phyloP scores from a whole-genome alignment of 2,888 invertebrate genomes.

The Perizoma affinitatum region DNA sequence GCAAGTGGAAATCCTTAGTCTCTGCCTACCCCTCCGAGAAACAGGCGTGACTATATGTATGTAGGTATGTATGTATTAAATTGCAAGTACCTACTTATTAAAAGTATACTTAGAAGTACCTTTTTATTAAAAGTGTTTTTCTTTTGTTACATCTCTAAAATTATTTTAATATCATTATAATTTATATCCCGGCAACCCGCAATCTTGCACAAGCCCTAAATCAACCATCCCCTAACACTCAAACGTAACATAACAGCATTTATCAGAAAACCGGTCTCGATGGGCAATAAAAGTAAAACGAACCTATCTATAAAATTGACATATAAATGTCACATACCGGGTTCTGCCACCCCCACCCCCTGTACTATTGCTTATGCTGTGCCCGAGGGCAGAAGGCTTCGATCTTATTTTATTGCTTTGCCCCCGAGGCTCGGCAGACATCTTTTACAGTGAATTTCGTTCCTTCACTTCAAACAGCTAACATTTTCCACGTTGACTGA shows the following conservation, averaged over 20 bases:
- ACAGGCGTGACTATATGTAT: no score
- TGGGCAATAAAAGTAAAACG: constrained; percentile 37
- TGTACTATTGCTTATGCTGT: constrained; percentile 14
- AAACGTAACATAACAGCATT: background rate
- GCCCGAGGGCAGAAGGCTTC: constrained; percentile 35
- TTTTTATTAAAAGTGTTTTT: no score
- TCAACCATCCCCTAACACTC: no score
- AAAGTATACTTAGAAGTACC: no score
- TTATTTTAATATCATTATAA: no score
- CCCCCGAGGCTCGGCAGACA: constrained; percentile 9
- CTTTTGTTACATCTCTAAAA: no score
- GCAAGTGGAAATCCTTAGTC: no score
- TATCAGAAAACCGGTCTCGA: constrained; percentile 16
- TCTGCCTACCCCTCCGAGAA: no score
- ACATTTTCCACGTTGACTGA: background rate
- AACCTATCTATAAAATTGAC: constrained; percentile 35
- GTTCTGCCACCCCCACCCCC: constrained; percentile 17
- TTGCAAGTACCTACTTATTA: no score
- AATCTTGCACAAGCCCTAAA: no score
- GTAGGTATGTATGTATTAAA: no score
- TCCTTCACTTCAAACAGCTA: background rate
- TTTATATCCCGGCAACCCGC: no score
- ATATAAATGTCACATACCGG: constrained; percentile 41
- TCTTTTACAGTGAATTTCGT: constrained; percentile 2
- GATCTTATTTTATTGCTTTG: constrained; percentile 42